Evolutionary conservation across 2,113 vertebrate genomes (phyloP).

Genomic region (Chrysochloris asiatica): DNA sequence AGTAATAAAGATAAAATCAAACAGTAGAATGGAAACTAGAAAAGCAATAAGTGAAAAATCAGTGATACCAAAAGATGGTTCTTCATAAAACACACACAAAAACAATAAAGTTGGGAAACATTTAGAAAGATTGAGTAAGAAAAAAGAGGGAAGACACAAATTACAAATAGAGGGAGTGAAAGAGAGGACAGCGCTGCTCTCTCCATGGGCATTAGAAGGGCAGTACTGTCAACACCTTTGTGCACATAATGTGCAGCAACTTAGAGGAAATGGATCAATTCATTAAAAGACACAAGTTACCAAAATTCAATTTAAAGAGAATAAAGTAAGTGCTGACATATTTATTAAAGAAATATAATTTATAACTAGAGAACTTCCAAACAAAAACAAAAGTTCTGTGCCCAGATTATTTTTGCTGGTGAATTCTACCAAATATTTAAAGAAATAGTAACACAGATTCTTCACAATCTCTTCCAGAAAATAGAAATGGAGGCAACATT

Average conservation of each 20-base stretch:
- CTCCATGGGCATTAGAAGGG: background rate
- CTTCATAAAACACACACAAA: background rate
- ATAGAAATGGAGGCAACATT: background rate
- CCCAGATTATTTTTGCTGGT: background rate
- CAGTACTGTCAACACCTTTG: background rate
- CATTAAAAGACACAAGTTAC: background rate
- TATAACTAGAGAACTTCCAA: background rate
- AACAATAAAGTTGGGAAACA: background rate
- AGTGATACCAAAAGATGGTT: background rate
- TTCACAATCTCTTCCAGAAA: constrained; percentile 1
- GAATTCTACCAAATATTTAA: background rate
- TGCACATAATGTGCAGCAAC: background rate
- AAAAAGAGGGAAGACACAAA: background rate
- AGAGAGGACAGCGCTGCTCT: background rate
- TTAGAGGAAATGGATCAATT: background rate
- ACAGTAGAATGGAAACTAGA: background rate
- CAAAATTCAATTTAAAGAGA: background rate
- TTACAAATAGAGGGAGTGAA: background rate
- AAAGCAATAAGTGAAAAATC: background rate
- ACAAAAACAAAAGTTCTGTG: background rate
- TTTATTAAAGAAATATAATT: background rate
- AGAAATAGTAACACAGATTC: background rate
- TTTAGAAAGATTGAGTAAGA: background rate
- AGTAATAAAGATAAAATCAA: background rate
- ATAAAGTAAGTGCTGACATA: background rate